Evolutionary conservation across 2,797 vertebrate genomes (phyloP), one percentile per base, ranked within the genome.

Genomic region (Emydoidea blandingii): DNA sequence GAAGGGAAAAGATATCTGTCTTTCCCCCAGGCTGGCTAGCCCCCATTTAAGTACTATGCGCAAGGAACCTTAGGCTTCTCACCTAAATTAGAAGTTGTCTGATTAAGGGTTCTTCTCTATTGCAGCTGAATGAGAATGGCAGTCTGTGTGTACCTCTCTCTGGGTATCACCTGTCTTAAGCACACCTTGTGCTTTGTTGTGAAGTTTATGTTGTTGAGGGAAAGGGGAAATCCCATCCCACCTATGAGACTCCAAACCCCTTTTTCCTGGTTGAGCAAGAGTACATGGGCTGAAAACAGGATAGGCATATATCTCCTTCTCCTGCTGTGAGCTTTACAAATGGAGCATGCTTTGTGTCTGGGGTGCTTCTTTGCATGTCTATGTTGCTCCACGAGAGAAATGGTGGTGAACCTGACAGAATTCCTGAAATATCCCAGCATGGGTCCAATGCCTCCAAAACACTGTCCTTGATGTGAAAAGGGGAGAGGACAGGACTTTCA

Each of bases 401-500:
- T 86, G 50, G 76, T 82, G 80, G 50, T 44, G 90, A 90, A 95
- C 4, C 34, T 74, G 78, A 94, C 1, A 91, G 49, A 74, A 94
- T 5, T 5, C 50, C 79, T 89, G 59, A 49, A 92, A 85, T 57
- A 94, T 52, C 88, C 88, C 41, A 96, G 84, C 31, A 81, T 72
- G 59, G 52, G 72, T 90, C 85, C 94, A 65, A 79, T 83, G 91
- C 57, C 65, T 81, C 56, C 53, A 54, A 31, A 91, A 84, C 27
- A 57, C 57, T 82, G 62, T 54, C 85, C 74, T 53, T 74, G 18
- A 57, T 80, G 23, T 62, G 86, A 83, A 49, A 79, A 44, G 83
- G 79, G 91, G 85, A n/a, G 29, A 47, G 93, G 47, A 84, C 91
- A 96, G 88, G 12, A 90, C 94, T 85, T 92, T 85, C 83, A 87